A percentile compares a stretch with the other conserved stretches of the same genome.
These are phyloP conservation scores for Pelmatolapia mariae DNA, from an alignment of 2,113 vertebrate genomes.

Conservation along the genomic window DNA sequence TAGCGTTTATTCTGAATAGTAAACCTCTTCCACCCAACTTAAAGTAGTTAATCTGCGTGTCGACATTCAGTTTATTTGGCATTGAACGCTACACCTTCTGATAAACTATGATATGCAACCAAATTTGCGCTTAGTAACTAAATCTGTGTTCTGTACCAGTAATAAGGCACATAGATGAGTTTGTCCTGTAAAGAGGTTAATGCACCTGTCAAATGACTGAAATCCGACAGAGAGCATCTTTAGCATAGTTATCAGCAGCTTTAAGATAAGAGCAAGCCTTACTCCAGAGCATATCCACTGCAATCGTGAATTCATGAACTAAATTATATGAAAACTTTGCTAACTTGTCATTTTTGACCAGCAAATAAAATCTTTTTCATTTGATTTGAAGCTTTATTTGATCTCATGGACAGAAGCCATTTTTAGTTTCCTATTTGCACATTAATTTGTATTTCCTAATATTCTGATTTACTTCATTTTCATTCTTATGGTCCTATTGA, in stretches of 20 bases:
- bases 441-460: not conserved
- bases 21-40: not conserved
- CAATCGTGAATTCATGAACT: not conserved
- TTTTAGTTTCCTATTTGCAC: not conserved
- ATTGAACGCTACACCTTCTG: not conserved
- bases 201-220: not conserved
- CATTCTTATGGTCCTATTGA: not conserved
- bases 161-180: not conserved
- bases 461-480: not conserved
- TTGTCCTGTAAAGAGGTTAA: not conserved
- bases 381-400: not conserved
- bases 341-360: accelerated
- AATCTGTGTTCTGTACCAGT: not conserved
- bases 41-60: not conserved
- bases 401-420: accelerated
- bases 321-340: not conserved
- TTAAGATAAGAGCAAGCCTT: not conserved
- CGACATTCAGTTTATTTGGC: not conserved
- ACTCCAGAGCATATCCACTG: not conserved
- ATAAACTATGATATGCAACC: not conserved
- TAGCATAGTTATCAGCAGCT: not conserved
- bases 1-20: not conserved
- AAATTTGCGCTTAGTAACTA: not conserved
- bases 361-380: not conserved
- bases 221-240: not conserved